Conservation (phyloP, 2,888 invertebrate species). For the Drosophila heteroneura region DNA sequence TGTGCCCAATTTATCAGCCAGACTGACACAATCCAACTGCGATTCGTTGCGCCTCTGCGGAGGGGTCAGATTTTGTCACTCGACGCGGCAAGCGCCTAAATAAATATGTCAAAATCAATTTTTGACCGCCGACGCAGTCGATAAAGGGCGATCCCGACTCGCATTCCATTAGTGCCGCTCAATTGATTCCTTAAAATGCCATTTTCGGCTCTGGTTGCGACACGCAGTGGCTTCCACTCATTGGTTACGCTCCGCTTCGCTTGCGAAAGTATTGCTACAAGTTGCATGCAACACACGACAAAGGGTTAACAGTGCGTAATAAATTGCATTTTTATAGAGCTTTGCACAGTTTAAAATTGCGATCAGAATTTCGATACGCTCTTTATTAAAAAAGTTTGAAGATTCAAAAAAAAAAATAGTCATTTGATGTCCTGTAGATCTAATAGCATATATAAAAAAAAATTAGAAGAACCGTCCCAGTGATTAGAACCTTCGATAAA, state of each 20-base stretch:
- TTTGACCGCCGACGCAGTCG: conserved; percentile 47
- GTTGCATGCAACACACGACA: conserved; percentile 5
- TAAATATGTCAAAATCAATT: conserved; percentile 77
- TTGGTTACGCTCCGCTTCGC: conserved; percentile 31
- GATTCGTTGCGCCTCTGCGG: conserved; percentile 68
- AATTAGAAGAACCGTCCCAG: too few species aligned
- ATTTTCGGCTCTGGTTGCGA: conserved; percentile 28
- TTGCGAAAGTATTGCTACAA: conserved; percentile 7
- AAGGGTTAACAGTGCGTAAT: conserved; percentile 27
- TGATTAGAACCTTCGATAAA: not conserved
- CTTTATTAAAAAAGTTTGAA: not conserved
- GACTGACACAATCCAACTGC: conserved; percentile 39
- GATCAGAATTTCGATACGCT: not conserved
- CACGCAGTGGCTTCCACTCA: conserved; percentile 17
- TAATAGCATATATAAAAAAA: not conserved
- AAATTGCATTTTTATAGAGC: not conserved
- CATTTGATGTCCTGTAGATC: not conserved
- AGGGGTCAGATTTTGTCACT: conserved; percentile 64
- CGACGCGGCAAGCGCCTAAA: conserved; percentile 55
- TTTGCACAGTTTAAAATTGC: not conserved
- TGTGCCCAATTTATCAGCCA: conserved; percentile 53
- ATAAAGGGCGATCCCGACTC: conserved; percentile 41
- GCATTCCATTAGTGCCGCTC: conserved; percentile 67
- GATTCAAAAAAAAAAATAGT: not conserved
- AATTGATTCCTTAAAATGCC: conserved; percentile 68